Conservation (phyloP, 2,113 vertebrate genomes). For the Phalacrocorax brasilianus region DNA sequence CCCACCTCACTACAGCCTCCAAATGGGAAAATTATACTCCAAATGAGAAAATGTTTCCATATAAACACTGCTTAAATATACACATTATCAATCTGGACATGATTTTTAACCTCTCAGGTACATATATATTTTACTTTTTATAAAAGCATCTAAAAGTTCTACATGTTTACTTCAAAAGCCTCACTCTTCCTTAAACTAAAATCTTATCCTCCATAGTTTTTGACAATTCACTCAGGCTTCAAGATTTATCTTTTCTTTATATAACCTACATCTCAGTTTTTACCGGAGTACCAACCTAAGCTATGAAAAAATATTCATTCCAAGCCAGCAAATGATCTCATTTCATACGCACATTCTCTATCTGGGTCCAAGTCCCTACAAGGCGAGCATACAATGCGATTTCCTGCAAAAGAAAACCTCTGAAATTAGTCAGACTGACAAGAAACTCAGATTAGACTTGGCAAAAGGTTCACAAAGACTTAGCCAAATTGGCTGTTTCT, state of each 20-base stretch:
- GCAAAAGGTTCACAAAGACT: not conserved
- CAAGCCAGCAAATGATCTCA: slow-evolving; percentile 38
- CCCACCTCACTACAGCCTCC: too few species aligned
- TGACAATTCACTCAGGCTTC: not conserved
- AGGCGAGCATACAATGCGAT: not conserved
- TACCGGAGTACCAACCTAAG: not conserved
- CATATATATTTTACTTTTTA: not conserved
- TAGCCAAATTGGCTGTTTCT: not conserved
- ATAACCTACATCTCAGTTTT: not conserved
- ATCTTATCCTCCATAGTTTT: not conserved
- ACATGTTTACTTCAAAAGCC: not conserved
- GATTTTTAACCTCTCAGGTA: not conserved
- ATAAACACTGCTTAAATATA: not conserved
- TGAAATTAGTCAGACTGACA: slow-evolving; percentile 50
- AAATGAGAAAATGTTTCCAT: not conserved
- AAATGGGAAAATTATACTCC: not conserved
- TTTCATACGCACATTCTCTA: not conserved
- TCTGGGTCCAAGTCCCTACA: not conserved
- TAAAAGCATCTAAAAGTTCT: not conserved
- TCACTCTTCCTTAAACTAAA: not conserved
- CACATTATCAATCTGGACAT: not conserved
- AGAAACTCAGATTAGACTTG: slow-evolving; percentile 15
- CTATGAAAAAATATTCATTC: not conserved
- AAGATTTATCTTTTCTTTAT: not conserved
- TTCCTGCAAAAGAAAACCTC: slow-evolving; percentile 41